Percentiles rank a stretch among this genome's conserved stretches.
phyloP scores from a whole-genome alignment of 2,888 invertebrate genomes.

The Rotaria sp. region DNA sequence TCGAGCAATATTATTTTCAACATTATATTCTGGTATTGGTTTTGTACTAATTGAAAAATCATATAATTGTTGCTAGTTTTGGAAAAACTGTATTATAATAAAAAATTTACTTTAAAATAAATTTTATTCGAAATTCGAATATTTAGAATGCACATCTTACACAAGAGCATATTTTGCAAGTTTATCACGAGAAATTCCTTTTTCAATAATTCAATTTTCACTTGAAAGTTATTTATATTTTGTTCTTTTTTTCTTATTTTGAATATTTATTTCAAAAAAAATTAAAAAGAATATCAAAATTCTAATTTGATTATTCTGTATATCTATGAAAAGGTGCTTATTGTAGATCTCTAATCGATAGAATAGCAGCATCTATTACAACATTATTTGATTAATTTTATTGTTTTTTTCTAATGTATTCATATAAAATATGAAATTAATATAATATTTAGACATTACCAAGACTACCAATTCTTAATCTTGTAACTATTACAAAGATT shows the following conservation, averaged over 20 bases:
- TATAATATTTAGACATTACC: conserved; percentile 16
- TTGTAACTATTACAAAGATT: background rate
- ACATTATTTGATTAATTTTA: conserved; percentile 22
- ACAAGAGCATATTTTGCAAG: conserved; percentile 62
- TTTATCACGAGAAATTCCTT: conserved; percentile 71
- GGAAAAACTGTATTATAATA: conserved; percentile 69
- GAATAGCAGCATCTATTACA: conserved; percentile 35
- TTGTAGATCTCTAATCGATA: conserved; percentile 31
- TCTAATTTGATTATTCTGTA: too few relatives aligned
- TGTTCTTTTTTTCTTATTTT: background rate
- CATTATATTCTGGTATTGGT: conserved; percentile 71
- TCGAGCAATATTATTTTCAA: conserved; percentile 75
- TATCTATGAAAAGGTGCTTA: too few relatives aligned
- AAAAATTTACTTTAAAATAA: too few relatives aligned
- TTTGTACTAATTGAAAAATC: conserved; percentile 67
- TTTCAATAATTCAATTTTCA: conserved; percentile 88
- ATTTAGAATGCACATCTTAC: too few relatives aligned
- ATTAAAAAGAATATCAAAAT: too few relatives aligned
- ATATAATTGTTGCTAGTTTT: conserved; percentile 74
- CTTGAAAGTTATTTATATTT: conserved; percentile 68
- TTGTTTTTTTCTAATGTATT: background rate
- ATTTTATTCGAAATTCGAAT: too few relatives aligned
- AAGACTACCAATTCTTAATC: conserved; percentile 32
- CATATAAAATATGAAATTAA: background rate
- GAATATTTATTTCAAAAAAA: too few relatives aligned